These are phyloP conservation scores for Mercenaria mercenaria DNA, from an alignment of 1,140 invertebrate species.

Conservation along the genomic window DNA sequence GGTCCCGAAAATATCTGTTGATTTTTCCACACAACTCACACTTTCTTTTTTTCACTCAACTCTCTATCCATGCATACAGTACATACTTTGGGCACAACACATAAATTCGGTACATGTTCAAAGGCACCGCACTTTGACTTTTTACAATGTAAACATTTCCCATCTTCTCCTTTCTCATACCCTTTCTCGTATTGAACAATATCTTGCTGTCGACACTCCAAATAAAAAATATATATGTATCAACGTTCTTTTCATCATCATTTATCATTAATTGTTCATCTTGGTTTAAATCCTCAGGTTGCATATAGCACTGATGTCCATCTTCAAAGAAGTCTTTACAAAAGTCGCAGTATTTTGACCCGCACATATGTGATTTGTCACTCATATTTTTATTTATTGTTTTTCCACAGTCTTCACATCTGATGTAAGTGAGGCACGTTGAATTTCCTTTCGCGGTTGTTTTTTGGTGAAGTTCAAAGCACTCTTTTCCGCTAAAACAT, in stretches of 20 bases:
- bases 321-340: constrained; percentile 33
- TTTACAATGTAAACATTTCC: constrained; percentile 22
- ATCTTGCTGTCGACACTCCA: constrained; percentile 23
- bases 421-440: neutral
- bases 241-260: neutral
- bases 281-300: neutral
- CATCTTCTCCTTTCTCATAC: neutral
- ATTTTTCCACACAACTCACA: neutral
- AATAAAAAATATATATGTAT: constrained; percentile 2
- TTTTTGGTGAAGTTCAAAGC: neutral
- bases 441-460: neutral
- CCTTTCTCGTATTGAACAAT: constrained; percentile 6
- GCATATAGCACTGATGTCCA: constrained; percentile 17
- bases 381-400: neutral
- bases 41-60: too few species aligned
- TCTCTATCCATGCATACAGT: neutral
- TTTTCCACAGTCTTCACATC: constrained; percentile 29
- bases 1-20: neutral
- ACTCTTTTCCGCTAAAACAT: neutral
- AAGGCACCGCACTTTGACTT: constrained; percentile 4
- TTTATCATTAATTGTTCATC: neutral
- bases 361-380: constrained; percentile 18
- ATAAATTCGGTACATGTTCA: constrained; percentile 43
- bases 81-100: constrained; percentile 64
- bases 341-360: neutral